Conservation (phyloP, 2,888 invertebrate species). For the Orthosia gothica region DNA sequence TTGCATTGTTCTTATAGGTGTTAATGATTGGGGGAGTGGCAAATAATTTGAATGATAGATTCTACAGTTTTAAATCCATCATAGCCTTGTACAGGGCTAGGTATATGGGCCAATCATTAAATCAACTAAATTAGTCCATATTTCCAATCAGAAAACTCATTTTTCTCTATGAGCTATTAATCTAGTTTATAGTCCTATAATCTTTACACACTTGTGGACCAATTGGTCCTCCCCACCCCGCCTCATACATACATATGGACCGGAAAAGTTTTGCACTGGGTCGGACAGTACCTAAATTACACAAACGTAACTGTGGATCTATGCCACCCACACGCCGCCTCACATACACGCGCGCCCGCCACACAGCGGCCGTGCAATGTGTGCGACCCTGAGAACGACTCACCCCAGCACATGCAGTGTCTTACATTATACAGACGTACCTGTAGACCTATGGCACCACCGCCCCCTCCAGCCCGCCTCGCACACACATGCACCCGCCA, state of each 20-base stretch:
- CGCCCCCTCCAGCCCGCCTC: conserved; percentile 96
- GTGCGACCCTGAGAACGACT: not conserved
- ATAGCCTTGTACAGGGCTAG: no score
- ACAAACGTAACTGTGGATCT: no score
- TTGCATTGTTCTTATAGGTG: not conserved
- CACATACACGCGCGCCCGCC: conserved; percentile 94
- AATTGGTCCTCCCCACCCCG: no score
- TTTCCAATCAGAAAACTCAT: no score
- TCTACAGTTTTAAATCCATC: not conserved
- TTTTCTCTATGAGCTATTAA: no score
- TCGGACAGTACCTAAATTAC: no score
- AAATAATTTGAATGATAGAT: not conserved
- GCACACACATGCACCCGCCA: conserved; percentile 94
- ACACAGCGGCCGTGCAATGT: not conserved
- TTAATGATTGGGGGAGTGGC: not conserved
- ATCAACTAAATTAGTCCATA: not conserved
- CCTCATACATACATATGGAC: no score
- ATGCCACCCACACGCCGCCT: conserved; percentile 67
- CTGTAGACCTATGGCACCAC: conserved; percentile 95
- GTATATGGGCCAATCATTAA: not conserved
- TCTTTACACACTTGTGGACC: no score
- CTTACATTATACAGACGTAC: conserved; percentile 59
- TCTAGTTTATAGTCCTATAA: no score
- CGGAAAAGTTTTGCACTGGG: no score
- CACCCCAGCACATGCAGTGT: not conserved